Evolutionary conservation across 2,797 vertebrate genomes (phyloP).

Genomic region (Lerista edwardsae): DNA sequence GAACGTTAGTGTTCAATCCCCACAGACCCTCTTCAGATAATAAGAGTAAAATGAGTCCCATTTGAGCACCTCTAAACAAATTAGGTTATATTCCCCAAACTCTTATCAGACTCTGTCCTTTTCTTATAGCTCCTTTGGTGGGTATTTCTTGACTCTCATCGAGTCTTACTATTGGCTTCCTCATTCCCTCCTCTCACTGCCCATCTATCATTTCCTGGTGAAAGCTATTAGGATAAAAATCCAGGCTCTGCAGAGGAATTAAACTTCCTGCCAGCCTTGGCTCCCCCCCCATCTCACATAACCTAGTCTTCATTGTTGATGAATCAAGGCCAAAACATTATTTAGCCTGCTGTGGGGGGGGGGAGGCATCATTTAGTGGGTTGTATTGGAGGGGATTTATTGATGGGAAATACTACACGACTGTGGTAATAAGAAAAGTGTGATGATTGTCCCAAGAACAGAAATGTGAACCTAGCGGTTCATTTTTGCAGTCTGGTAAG

Average conservation of each 20-base stretch:
- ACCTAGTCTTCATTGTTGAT: slow-evolving; percentile 23
- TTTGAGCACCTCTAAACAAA: slow-evolving; percentile 78
- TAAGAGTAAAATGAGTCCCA: slow-evolving; percentile 77
- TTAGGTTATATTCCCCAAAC: slow-evolving; percentile 73
- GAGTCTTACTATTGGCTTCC: slow-evolving; percentile 37
- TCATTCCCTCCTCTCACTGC: slow-evolving; percentile 18
- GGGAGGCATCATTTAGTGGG: neutral
- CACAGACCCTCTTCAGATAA: slow-evolving; percentile 71
- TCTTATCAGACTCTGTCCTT: slow-evolving; percentile 61
- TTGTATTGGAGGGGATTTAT: neutral
- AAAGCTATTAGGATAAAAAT: slow-evolving; percentile 52
- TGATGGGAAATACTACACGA: fast-evolving
- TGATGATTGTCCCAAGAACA: neutral
- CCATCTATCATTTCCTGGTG: slow-evolving; percentile 9
- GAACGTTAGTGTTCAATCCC: slow-evolving; percentile 70
- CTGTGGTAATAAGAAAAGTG: no score
- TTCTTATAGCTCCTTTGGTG: slow-evolving; percentile 53
- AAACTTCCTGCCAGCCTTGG: slow-evolving; percentile 23
- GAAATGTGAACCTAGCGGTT: neutral
- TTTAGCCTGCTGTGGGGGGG: slow-evolving; percentile 17
- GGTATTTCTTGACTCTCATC: slow-evolving; percentile 45
- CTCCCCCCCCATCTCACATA: slow-evolving; percentile 40
- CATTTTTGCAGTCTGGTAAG: neutral
- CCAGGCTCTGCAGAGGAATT: slow-evolving; percentile 32
- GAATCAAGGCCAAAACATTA: slow-evolving; percentile 32